Conservation (phyloP, 1,140 invertebrate genomes). For the Micrasema minimum region DNA sequence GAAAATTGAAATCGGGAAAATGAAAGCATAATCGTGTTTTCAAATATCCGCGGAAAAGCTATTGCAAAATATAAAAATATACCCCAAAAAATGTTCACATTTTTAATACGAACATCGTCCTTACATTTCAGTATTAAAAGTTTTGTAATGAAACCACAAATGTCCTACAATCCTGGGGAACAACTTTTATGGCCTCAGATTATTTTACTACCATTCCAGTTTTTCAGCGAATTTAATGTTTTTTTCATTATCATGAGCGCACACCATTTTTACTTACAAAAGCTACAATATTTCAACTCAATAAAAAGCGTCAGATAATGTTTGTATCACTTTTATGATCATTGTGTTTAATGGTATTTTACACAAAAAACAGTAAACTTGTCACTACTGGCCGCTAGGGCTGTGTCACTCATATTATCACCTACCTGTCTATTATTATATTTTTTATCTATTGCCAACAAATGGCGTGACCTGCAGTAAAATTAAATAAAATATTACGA, state of each 20-base stretch:
- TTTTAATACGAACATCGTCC: not conserved
- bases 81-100: conserved; percentile 7
- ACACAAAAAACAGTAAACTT: not conserved
- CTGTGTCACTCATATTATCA: not conserved
- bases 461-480: too few species aligned
- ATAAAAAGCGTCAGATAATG: not conserved
- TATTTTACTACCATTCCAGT: not conserved
- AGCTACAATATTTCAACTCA: not conserved
- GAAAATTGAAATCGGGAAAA: conserved; percentile 9
- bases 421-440: too few species aligned
- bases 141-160: conserved; percentile 1
- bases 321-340: not conserved
- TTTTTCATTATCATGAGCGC: not conserved
- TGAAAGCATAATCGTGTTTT: conserved; percentile 20
- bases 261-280: not conserved
- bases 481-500: too few species aligned
- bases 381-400: not conserved
- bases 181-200: not conserved
- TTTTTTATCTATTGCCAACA: too few species aligned
- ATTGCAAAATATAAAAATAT: conserved; percentile 6
- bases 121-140: not conserved
- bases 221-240: not conserved
- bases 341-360: not conserved
- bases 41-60: not conserved
- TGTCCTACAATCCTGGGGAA: conserved; percentile 10